Base-by-base conservation (phyloP, 2,888 invertebrate species). In the Aleiodes leptofemur region DNA sequence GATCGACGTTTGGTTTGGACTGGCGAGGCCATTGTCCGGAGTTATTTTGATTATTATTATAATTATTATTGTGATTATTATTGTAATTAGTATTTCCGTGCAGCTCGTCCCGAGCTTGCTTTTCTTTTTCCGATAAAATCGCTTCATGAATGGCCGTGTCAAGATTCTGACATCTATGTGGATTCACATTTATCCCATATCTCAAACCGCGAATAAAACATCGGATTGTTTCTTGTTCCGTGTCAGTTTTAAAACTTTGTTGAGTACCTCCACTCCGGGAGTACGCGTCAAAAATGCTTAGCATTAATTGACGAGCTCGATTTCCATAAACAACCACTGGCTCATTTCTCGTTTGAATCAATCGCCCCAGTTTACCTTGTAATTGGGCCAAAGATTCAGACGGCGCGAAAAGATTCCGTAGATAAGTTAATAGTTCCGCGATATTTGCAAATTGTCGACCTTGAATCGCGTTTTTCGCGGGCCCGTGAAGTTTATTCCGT, bases 351-450 rank as follows among this genome's bases (percentile, higher is more conserved):
- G 29, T 1, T 23, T 71, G 31, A 16, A 71, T 38, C 13, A 71
- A 13, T 23, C 57, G 34, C 5, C 57, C 48, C 3, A 71, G 34
- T 38, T 71, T 50, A 8, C 70, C 70, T 11, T 71, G 70, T 16
- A 71, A 43, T 53, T 71, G 48, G 14, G 38, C 34, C 11, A 59
- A 7, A 11, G 57, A 71, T 59, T 57, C 56, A 0, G 11, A 16
- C 0, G 70, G 70, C 7, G 56, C 59, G 57, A 56, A 71, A 5
- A 71, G 16, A 29, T 57, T 57, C 8, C 57, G 11, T 16, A 71
- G 13, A 43, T 29, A 71, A 3, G 56, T 48, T 9, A 57, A 11
- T 2, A 48, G 48, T 29, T 23, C 57, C 0, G 38, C 29, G 2
- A 71, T 7, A 1, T 4, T 13, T 1, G 8, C 8, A 29, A 71